phyloP scores from a whole-genome alignment of 1,140 invertebrate genomes.

The Samia ricini region DNA sequence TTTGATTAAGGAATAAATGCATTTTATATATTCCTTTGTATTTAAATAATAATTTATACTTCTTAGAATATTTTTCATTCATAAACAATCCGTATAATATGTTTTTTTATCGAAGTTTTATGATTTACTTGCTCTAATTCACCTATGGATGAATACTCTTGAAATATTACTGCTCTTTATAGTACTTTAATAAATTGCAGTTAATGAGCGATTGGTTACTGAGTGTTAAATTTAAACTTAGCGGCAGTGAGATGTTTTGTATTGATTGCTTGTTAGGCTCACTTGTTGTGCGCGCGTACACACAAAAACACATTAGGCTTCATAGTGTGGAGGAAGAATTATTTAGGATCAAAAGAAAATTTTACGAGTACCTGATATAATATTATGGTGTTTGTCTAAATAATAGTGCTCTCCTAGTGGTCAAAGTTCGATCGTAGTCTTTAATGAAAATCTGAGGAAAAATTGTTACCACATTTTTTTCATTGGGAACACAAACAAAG shows the following conservation, averaged over 20 bases:
- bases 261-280: conserved; percentile 62
- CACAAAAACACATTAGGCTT: conserved; percentile 40
- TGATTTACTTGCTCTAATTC: neutral
- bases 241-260: conserved; percentile 43
- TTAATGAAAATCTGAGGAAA: too few relatives aligned
- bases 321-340: conserved; percentile 33
- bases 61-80: neutral
- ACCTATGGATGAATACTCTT: conserved; percentile 6
- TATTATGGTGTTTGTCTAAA: too few relatives aligned
- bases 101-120: neutral
- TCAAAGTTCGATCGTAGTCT: too few relatives aligned
- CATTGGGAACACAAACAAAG: too few relatives aligned
- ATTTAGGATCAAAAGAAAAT: conserved; percentile 3
- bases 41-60: neutral
- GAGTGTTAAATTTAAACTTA: conserved; percentile 66
- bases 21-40: too few relatives aligned
- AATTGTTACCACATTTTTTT: too few relatives aligned
- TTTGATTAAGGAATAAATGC: too few relatives aligned
- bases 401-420: too few relatives aligned
- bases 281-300: conserved; percentile 69
- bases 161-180: conserved; percentile 19
- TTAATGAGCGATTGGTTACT: conserved; percentile 61
- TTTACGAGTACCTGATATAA: too few relatives aligned
- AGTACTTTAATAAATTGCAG: conserved; percentile 38
- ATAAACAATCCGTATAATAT: neutral